Evolutionary conservation across 2,113 vertebrate genomes (phyloP), one percentile per base, ranked within the genome.

Genomic region (Carassius auratus): DNA sequence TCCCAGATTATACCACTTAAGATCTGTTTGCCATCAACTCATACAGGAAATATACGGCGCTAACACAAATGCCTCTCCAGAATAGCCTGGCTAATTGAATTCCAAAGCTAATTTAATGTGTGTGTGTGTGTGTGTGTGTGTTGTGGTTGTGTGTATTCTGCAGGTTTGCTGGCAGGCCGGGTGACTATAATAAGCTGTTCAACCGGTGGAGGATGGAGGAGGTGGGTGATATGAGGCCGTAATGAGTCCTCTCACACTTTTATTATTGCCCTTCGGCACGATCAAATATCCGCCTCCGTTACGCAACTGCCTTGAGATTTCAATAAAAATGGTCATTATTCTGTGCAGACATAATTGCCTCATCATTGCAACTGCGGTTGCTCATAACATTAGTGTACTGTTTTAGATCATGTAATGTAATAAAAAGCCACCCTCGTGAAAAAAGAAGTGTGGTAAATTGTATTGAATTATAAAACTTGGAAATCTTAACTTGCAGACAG

Each of bases 171-270:
- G 98, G 98, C 81, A 96, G 98, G 88, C 98, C 98, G 71, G 98
- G 98, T 89, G 98, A 98, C 88, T 99, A 99, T 93, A 98, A 98
- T 94, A 98, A 98, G 92, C 96, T 99, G 89, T 99, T 99, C 90
- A 95, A 98, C 91, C 96, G 97, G 89, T 99, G 98, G 98, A 96
- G 98, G 88, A 92, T 99, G 89, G 98, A 99, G 91, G 98, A 99
- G 95, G 98, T 99, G 94, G 96, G 95, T 92, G 88, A 89, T 84
- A 42, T 85, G 85, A 81, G 12, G 23, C 84, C 50, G 86, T 38
- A 42, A 66, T 62, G 73, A 62, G 50, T 83, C 71, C 14, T 76
- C 59, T 88, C 79, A 85, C 75, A 76, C 80, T 82, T 42, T 59
- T 79, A 36, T 82, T 69, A 64, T 69, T 68, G 81, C 61, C 26